Percentiles rank a stretch among this genome's conserved stretches.
Evolutionary conservation across 2,888 invertebrate genomes (phyloP).

Genomic region (Alviniconcha strummeri): DNA sequence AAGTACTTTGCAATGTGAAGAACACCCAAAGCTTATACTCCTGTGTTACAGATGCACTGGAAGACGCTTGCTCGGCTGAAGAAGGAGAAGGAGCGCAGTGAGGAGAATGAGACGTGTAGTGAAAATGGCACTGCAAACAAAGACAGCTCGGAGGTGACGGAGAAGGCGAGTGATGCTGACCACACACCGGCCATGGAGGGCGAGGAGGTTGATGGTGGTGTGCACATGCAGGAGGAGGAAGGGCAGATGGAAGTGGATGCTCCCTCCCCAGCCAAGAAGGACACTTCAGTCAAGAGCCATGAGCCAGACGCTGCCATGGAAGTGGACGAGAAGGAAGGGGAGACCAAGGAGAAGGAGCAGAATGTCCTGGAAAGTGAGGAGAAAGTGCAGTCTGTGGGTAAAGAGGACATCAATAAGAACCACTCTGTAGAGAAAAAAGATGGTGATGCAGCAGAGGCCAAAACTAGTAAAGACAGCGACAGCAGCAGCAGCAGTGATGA

Average conservation of each 20-base stretch:
- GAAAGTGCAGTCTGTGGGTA: background rate
- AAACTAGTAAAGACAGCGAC: conserved; percentile 32
- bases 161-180: too few relatives aligned
- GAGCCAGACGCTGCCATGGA: conserved; percentile 24
- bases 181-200: too few relatives aligned
- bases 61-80: conserved; percentile 2
- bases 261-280: background rate
- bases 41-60: conserved; percentile 25
- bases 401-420: conserved; percentile 25
- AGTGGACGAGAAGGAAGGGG: conserved; percentile 31
- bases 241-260: background rate
- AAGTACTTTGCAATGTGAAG: too few relatives aligned
- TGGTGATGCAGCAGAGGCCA: conserved; percentile 24
- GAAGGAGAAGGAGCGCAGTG: background rate
- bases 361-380: conserved; percentile 21
- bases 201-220: background rate
- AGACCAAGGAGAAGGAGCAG: conserved; percentile 10
- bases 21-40: too few relatives aligned
- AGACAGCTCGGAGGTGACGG: too few relatives aligned
- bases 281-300: conserved; percentile 22
- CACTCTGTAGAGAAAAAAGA: conserved; percentile 20
- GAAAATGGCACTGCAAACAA: too few relatives aligned
- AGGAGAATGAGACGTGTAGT: background rate
- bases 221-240: background rate
- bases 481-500: conserved; percentile 40